Conservation (phyloP, 2,113 vertebrate species). For the Oxyruncus cristatus region DNA sequence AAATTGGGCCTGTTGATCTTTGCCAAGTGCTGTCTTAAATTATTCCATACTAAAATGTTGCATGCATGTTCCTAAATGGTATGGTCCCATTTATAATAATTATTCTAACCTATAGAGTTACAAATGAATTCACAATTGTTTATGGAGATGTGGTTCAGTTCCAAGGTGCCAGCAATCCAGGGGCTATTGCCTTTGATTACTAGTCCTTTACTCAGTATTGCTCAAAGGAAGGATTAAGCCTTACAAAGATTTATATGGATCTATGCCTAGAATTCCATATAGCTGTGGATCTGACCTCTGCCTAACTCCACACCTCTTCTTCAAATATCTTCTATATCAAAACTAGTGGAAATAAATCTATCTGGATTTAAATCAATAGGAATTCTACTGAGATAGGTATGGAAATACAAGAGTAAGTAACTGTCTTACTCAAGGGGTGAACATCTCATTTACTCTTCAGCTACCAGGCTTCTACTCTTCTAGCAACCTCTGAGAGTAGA, state of each 20-base stretch:
- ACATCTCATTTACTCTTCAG: background rate
- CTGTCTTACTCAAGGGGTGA: background rate
- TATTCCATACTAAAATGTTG: background rate
- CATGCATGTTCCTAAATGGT: background rate
- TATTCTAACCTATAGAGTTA: background rate
- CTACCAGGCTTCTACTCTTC: background rate
- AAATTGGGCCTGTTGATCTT: background rate
- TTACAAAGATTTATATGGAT: background rate
- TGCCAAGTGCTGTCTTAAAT: background rate
- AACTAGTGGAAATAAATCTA: background rate
- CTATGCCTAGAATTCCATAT: background rate
- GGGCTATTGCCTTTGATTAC: background rate
- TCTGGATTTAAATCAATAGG: background rate
- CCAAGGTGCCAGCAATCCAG: background rate
- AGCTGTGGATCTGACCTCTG: background rate
- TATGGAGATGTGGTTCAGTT: background rate
- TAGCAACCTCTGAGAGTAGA: background rate
- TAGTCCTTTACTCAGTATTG: background rate
- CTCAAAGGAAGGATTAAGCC: background rate
- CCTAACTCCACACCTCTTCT: background rate
- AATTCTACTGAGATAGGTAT: background rate
- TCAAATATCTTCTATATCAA: background rate
- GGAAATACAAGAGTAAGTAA: background rate
- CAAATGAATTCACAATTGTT: background rate
- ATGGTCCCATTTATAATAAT: background rate